A percentile compares a stretch with the other conserved stretches of the same genome.
These are phyloP conservation scores for Huso huso DNA, from an alignment of 2,797 vertebrate genomes.

Conservation along the genomic window DNA sequence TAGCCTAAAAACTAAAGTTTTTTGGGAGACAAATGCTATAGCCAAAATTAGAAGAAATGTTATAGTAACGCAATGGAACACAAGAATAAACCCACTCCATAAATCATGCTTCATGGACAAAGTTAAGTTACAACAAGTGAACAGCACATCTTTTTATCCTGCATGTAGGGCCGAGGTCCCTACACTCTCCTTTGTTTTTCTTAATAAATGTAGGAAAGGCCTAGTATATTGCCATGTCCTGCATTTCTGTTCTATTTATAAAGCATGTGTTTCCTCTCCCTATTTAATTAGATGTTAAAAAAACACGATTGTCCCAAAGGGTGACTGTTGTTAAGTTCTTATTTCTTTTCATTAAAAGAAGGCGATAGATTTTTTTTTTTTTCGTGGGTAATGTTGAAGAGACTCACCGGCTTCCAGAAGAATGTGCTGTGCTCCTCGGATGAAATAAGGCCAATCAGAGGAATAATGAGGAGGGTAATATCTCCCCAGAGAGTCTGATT, in stretches of 20 bases:
- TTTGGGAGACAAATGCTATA: no score
- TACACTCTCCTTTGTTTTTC: conserved; percentile 36
- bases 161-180: conserved; percentile 23
- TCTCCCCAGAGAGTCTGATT: conserved; percentile 77
- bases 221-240: conserved; percentile 23
- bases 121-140: conserved; percentile 61
- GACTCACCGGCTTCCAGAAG: conserved; percentile 59
- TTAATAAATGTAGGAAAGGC: conserved; percentile 34
- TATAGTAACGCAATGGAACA: conserved; percentile 30
- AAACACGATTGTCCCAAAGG: conserved; percentile 30
- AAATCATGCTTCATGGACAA: conserved; percentile 72
- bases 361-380: conserved; percentile 48
- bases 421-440: conserved; percentile 66
- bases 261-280: conserved; percentile 4
- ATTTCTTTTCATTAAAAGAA: conserved; percentile 57
- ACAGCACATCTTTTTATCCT: conserved; percentile 40
- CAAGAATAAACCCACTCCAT: conserved; percentile 47
- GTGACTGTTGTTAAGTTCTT: conserved; percentile 50
- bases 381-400: conserved; percentile 59
- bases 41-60: no score
- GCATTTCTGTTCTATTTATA: conserved; percentile 1
- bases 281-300: conserved; percentile 7
- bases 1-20: no score
- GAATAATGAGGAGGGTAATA: conserved; percentile 85
- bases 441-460: conserved; percentile 85